Percentiles rank a stretch among this genome's conserved stretches.
phyloP scores from a whole-genome alignment of 2,797 vertebrate species.

The Xenops minutus region DNA sequence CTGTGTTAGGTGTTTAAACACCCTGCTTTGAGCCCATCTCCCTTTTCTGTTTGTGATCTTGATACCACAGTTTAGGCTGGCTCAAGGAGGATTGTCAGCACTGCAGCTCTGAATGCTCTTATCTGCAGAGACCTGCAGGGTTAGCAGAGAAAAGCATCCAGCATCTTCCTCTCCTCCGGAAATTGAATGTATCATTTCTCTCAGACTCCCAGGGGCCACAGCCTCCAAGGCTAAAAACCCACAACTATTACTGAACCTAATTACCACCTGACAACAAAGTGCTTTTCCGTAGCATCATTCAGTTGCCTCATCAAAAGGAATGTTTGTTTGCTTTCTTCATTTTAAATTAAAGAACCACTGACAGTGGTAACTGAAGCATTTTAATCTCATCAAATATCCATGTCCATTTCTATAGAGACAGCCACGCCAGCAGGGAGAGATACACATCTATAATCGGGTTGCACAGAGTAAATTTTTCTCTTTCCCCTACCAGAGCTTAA shows the following conservation, averaged over 20 bases:
- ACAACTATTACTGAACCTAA: slow-evolving; percentile 64
- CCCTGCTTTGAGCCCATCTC: slow-evolving; percentile 5
- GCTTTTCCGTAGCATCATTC: slow-evolving; percentile 38
- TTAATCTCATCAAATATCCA: slow-evolving; percentile 68
- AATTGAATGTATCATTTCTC: slow-evolving; percentile 63
- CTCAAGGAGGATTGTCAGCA: slow-evolving; percentile 48
- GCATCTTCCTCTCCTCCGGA: slow-evolving; percentile 43
- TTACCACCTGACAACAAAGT: slow-evolving; percentile 64
- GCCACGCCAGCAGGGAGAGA: slow-evolving; percentile 30
- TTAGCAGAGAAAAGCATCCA: slow-evolving; percentile 54
- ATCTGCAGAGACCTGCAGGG: slow-evolving; percentile 58
- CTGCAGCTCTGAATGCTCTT: slow-evolving; percentile 38
- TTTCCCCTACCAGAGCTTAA: background rate
- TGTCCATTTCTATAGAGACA: slow-evolving; percentile 65
- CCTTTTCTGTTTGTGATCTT: slow-evolving; percentile 1
- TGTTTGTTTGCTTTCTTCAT: slow-evolving; percentile 59
- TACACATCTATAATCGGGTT: background rate
- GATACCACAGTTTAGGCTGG: slow-evolving; percentile 36
- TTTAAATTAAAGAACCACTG: slow-evolving; percentile 54
- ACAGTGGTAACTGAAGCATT: slow-evolving; percentile 55
- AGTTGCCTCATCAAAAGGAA: slow-evolving; percentile 58
- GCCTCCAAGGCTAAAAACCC: slow-evolving; percentile 56
- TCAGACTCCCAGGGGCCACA: slow-evolving; percentile 53
- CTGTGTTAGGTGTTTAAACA: background rate
- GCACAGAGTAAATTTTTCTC: background rate